phyloP scores from a whole-genome alignment of 2,797 vertebrate species.

The Odontamblyopus rebecca region DNA sequence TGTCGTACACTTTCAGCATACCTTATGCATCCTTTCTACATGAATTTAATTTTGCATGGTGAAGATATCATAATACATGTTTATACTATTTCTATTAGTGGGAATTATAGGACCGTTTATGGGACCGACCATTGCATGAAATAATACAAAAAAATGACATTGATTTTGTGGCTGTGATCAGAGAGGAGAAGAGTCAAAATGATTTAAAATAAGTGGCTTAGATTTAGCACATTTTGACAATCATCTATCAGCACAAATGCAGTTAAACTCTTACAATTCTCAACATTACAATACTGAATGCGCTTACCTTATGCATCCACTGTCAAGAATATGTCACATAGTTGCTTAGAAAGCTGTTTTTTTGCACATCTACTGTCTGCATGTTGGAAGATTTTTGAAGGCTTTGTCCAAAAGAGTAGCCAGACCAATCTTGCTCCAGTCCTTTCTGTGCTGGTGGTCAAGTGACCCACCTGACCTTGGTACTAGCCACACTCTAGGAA shows the following conservation, averaged over 20 bases:
- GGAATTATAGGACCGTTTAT: too few species aligned
- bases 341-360: constrained; percentile 30
- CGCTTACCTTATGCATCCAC: constrained; percentile 61
- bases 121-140: too few species aligned
- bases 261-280: not conserved
- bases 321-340: constrained; percentile 63
- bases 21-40: not conserved
- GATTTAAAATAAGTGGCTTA: too few species aligned
- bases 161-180: too few species aligned
- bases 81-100: too few species aligned
- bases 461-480: constrained; percentile 57
- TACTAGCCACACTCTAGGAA: constrained; percentile 49
- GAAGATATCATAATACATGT: not conserved
- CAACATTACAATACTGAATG: not conserved
- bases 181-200: too few species aligned
- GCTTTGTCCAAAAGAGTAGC: constrained; percentile 38
- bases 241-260: too few species aligned
- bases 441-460: constrained; percentile 44
- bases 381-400: constrained; percentile 51
- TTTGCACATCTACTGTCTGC: constrained; percentile 32
- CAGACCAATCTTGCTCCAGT: constrained; percentile 30
- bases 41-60: not conserved
- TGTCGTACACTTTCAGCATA: not conserved
- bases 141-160: too few species aligned
- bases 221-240: too few species aligned